Evolutionary conservation across 2,113 vertebrate genomes (phyloP), one percentile per base, ranked within the genome.

Genomic region (Brachionichthys hirsutus): DNA sequence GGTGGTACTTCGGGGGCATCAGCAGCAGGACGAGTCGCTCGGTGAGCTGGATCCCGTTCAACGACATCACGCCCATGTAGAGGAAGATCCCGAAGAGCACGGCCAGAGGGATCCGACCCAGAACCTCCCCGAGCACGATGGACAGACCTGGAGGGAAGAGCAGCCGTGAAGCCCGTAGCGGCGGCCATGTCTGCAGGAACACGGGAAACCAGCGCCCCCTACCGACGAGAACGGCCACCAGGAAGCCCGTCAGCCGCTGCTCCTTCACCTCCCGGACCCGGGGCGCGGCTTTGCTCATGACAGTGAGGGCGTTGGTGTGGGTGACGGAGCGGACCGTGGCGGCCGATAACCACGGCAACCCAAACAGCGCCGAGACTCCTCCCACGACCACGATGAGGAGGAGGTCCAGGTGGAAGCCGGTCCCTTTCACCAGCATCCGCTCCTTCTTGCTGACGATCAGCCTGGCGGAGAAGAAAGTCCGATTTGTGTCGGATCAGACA

Each of bases 241-340:
- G 84, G 54, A 98, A 90, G 55, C 94, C 95, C 0, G 96, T 98
- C 57, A 98, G 94, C 35, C 96, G 86, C 89, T 98, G 96, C 82
- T 98, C 96, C 85, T 96, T 97, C 55, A 98, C 94, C 70, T 98
- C 95, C 85, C 95, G 93, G 77, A 98, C 94, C 62, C 93, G 93
- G 44, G 95, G 94, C 81, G 95, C 94, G 0, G 94, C 91, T 83
- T 95, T 97, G 84, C 94, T 97, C 96, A 98, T 96, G 75, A 98
- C 93, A 0, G 96, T 96, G 34, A 98, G 92, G 0, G 96, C 94
- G 0, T 98, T 98, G 86, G 93, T 94, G 0, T 98, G 96, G 0
- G 96, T 98, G 75, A 98, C 96, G 0, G 96, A 97, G 63, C 96
- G 94, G 22, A 98, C 96, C 0, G 96, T 98, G 75, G 96, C 95